Conservation (phyloP, 2,888 invertebrate species). For the Archips xylosteana region DNA sequence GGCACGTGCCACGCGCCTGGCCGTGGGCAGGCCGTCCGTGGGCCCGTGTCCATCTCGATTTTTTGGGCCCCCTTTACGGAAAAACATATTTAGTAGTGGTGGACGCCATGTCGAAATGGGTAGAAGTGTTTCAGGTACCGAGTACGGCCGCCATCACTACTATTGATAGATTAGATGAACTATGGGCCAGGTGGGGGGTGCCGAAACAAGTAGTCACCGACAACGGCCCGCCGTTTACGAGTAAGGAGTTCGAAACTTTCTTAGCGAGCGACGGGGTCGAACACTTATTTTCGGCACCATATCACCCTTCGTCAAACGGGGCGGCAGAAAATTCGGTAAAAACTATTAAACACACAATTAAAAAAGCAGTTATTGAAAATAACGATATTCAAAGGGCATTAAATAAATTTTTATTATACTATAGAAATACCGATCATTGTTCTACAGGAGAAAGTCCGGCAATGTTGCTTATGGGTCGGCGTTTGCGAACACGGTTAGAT, state of each 20-base stretch:
- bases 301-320: slow-evolving; percentile 4
- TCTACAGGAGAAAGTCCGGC: slow-evolving; percentile 26
- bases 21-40: slow-evolving; percentile 18
- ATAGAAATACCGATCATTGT: slow-evolving; percentile 38
- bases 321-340: background rate
- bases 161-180: background rate
- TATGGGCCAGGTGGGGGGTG: slow-evolving; percentile 3
- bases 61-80: slow-evolving; percentile 1
- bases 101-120: slow-evolving; percentile 12
- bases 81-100: no score
- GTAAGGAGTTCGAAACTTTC: background rate
- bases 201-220: slow-evolving; percentile 1
- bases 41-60: slow-evolving; percentile 24
- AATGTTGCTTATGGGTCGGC: slow-evolving; percentile 23
- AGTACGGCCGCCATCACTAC: slow-evolving; percentile 2
- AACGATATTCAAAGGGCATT: background rate
- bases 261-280: background rate
- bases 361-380: background rate
- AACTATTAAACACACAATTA: background rate
- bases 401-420: slow-evolving; percentile 11
- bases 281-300: slow-evolving; percentile 5
- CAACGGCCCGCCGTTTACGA: slow-evolving; percentile 5
- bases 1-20: slow-evolving; percentile 25
- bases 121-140: slow-evolving; percentile 20
- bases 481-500: slow-evolving; percentile 29